Conservation (phyloP, 1,140 invertebrate species). For the Lepidostoma basale region DNA sequence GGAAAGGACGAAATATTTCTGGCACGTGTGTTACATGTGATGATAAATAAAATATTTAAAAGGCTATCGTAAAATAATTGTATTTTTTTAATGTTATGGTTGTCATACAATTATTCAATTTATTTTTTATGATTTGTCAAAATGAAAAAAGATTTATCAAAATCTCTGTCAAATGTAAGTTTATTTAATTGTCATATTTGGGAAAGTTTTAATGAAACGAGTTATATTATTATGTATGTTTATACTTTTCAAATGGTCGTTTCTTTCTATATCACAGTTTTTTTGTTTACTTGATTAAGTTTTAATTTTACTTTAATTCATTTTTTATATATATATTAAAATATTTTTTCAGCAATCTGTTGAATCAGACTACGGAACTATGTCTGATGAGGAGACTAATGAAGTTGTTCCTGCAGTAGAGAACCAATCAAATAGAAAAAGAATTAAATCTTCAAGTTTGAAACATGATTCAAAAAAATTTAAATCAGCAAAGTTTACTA, state of each 20-base stretch:
- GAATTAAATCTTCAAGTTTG: background rate
- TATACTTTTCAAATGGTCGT: too few relatives aligned
- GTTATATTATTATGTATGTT: too few relatives aligned
- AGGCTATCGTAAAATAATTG: too few relatives aligned
- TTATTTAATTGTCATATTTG: too few relatives aligned
- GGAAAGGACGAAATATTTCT: too few relatives aligned
- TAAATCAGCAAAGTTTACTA: constrained; percentile 57
- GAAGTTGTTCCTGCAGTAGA: background rate
- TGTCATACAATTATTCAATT: too few relatives aligned
- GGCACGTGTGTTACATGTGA: background rate
- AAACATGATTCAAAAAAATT: constrained; percentile 49
- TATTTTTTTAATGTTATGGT: too few relatives aligned
- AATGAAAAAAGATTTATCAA: background rate
- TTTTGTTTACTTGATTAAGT: too few relatives aligned
- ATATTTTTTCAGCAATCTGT: background rate
- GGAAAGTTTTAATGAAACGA: too few relatives aligned
- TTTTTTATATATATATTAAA: background rate
- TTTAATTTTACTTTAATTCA: background rate
- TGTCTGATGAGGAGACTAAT: constrained; percentile 8
- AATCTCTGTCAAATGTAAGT: background rate
- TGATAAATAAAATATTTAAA: background rate
- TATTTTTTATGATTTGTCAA: too few relatives aligned
- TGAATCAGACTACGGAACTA: constrained; percentile 13
- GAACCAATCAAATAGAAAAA: constrained; percentile 7
- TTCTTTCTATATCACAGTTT: too few relatives aligned